Evolutionary conservation across 2,797 vertebrate genomes (phyloP).

Genomic region (Urocyon cinereoargenteus): DNA sequence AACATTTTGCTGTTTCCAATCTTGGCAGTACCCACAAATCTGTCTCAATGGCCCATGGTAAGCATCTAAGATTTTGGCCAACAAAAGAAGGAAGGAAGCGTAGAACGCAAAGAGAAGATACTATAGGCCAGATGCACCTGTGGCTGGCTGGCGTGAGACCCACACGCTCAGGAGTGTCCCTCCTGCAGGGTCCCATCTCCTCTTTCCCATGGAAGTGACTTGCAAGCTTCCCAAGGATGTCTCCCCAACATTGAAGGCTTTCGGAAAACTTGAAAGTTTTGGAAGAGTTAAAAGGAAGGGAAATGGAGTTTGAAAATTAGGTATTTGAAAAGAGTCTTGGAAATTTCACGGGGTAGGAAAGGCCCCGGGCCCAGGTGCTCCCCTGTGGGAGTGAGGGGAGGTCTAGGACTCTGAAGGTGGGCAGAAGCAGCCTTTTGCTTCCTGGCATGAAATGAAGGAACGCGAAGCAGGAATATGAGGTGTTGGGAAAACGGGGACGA

Average conservation of each 20-base stretch:
- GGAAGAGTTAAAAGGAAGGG: neutral
- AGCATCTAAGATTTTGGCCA: neutral
- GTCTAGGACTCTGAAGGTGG: too few relatives aligned
- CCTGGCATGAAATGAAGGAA: rapidly evolving
- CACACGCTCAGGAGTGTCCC: rapidly evolving
- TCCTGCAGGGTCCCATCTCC: rapidly evolving
- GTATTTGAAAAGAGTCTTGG: neutral
- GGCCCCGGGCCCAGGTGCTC: rapidly evolving
- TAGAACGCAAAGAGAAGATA: neutral
- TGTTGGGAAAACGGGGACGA: rapidly evolving
- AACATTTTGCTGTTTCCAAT: neutral
- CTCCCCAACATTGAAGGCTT: neutral
- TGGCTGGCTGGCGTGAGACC: neutral
- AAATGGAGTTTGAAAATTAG: too few relatives aligned
- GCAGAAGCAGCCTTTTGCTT: rapidly evolving
- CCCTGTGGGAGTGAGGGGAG: rapidly evolving
- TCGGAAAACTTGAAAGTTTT: rapidly evolving
- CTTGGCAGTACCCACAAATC: rapidly evolving
- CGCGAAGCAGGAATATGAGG: neutral
- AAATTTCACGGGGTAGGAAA: rapidly evolving
- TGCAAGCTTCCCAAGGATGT: neutral
- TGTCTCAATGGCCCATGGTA: neutral
- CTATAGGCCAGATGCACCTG: neutral
- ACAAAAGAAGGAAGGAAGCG: neutral
- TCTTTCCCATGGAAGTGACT: neutral